Evolutionary conservation across 2,888 invertebrate genomes (phyloP), one percentile per base, ranked within the genome.

Genomic region (Drosophila stalkeri): DNA sequence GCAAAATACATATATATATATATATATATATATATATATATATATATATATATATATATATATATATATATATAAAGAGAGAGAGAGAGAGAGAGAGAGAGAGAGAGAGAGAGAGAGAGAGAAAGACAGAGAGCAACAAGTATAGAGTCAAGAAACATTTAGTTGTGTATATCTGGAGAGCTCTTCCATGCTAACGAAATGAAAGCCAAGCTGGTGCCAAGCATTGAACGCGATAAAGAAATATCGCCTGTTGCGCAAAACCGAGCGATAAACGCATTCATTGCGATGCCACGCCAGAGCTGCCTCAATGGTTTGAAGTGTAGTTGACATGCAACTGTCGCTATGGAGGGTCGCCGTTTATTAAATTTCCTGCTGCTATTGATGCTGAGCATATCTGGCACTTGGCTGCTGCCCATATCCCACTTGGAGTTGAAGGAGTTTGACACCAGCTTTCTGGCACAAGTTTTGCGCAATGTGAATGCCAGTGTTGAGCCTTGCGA

Each of bases 401-500:
- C 33, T 41, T 46, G 41, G 54, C 35, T 60, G 31, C 37, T 55
- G 55, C 59, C 46, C 59, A 47, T 18, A 11, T n/a, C 60, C 16
- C 39, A 54, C 9, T 9, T n/a, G 20, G 20, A 51, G 41, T 14
- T 41, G 55, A 5, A 20, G 16, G 49, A 66, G 8, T 56, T 81
- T 1, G 65, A 79, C 70, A 70, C 49, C 31, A 43, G 66, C 7
- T 89, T 84, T 69, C 56, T 85, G 47, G 51, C 80, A 49, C 77
- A 76, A 61, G 66, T 91, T 41, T 37, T 86, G 61, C 66, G 55
- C 3, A 91, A 91, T 73, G 60, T 91, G 33, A 83, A 91, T 56
- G 46, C 43, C 3, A 77, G 75, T 37, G 75, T 76, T 9, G 75
- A 84, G 61, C 91, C 91, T 2, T 91, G 91, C 57, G 91, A 90